Percentiles rank a stretch among this genome's conserved stretches.
phyloP scores from a whole-genome alignment of 2,113 vertebrate genomes.

The Trogon melanurus region DNA sequence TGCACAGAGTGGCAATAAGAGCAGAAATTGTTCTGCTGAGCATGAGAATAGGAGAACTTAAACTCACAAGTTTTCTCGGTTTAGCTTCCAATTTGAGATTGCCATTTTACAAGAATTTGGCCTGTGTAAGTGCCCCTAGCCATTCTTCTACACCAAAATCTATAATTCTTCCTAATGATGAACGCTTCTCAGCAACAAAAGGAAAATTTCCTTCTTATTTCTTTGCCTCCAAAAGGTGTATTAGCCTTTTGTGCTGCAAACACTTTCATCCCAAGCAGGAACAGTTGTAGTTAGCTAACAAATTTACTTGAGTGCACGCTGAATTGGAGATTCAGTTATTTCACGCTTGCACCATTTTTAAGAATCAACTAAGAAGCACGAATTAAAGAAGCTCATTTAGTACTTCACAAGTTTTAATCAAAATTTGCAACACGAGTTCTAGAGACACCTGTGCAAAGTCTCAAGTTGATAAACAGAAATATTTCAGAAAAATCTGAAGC shows the following conservation, averaged over 20 bases:
- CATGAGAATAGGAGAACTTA: background rate
- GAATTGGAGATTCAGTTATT: rapidly evolving
- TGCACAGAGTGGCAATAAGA: background rate
- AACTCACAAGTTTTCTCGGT: rapidly evolving
- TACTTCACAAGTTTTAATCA: background rate
- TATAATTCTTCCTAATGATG: background rate
- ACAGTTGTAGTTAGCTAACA: background rate
- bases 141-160: no score
- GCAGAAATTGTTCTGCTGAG: background rate
- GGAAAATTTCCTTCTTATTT: background rate
- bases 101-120: background rate
- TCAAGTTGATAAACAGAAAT: background rate
- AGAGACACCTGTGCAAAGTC: background rate
- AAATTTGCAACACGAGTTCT: background rate
- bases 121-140: background rate
- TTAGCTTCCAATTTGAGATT: background rate
- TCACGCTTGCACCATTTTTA: background rate
- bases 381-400: background rate
- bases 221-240: background rate
- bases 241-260: background rate
- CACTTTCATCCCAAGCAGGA: background rate
- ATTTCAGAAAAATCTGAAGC: background rate
- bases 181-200: background rate
- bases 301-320: background rate
- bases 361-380: background rate